Percentiles rank a stretch among this genome's conserved stretches.
These are phyloP conservation scores for Campoletis raptor DNA, from an alignment of 2,888 invertebrate species.

Conservation along the genomic window DNA sequence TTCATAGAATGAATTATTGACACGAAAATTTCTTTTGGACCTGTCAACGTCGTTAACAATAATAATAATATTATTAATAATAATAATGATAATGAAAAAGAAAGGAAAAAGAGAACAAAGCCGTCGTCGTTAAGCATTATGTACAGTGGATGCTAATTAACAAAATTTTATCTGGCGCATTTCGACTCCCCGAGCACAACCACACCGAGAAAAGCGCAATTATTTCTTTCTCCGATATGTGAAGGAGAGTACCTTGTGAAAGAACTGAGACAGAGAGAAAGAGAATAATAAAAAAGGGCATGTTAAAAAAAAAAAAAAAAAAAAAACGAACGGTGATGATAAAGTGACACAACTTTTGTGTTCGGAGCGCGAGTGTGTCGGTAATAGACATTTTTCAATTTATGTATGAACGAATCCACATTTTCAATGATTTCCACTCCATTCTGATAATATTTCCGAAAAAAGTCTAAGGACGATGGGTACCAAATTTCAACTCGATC, in stretches of 20 bases:
- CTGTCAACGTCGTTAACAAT: background rate
- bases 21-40: background rate
- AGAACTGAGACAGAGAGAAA: conserved; percentile 29
- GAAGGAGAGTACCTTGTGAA: conserved; percentile 51
- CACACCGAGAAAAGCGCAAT: conserved; percentile 55
- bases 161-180: conserved; percentile 62
- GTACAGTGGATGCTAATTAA: conserved; percentile 63
- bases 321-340: conserved; percentile 17
- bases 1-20: background rate
- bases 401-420: conserved; percentile 10
- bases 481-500: no score
- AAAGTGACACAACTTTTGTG: conserved; percentile 56
- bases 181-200: conserved; percentile 39
- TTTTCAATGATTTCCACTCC: background rate
- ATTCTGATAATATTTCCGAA: no score
- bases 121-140: conserved; percentile 55
- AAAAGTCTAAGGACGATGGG: no score
- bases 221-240: conserved; percentile 67
- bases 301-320: conserved; percentile 45
- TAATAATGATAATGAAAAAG: background rate
- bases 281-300: background rate
- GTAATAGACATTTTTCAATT: background rate
- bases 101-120: conserved; percentile 43
- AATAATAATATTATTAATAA: background rate
- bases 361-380: conserved; percentile 21